These are phyloP conservation scores for Acridotheres tristis DNA, from an alignment of 2,797 vertebrate genomes.

Conservation along the genomic window DNA sequence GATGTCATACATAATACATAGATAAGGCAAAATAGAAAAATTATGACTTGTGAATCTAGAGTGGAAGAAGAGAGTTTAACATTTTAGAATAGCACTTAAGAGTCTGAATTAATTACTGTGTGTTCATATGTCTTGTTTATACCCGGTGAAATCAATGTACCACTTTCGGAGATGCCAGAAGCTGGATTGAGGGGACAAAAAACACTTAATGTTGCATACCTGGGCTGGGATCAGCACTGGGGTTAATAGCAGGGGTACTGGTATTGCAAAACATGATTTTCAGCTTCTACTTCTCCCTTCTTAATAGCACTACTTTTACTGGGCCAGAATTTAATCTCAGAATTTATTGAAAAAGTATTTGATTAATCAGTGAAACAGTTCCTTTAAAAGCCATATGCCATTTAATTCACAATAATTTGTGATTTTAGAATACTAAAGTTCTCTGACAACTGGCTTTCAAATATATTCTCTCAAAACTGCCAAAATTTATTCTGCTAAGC, in stretches of 20 bases:
- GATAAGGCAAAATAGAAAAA: background rate
- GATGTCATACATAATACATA: background rate
- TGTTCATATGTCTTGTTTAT: background rate
- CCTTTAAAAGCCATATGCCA: background rate
- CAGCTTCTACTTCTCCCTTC: background rate
- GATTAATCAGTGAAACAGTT: background rate
- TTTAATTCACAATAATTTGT: background rate
- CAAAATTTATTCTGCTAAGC: background rate
- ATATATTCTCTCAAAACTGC: background rate
- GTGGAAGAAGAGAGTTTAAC: background rate
- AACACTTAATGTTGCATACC: fast-evolving
- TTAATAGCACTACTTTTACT: background rate
- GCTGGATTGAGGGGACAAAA: background rate
- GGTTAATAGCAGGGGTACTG: background rate
- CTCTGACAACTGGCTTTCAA: background rate
- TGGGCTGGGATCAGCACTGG: background rate
- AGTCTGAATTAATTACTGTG: background rate
- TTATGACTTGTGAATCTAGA: background rate
- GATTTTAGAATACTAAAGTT: background rate
- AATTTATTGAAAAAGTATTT: background rate
- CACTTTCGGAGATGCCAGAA: background rate
- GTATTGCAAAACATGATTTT: background rate
- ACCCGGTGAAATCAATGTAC: background rate
- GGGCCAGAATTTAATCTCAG: background rate
- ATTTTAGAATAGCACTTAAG: background rate